These are phyloP conservation scores for Ovibos moschatus DNA, from an alignment of 2,113 vertebrate species.

Conservation along the genomic window DNA sequence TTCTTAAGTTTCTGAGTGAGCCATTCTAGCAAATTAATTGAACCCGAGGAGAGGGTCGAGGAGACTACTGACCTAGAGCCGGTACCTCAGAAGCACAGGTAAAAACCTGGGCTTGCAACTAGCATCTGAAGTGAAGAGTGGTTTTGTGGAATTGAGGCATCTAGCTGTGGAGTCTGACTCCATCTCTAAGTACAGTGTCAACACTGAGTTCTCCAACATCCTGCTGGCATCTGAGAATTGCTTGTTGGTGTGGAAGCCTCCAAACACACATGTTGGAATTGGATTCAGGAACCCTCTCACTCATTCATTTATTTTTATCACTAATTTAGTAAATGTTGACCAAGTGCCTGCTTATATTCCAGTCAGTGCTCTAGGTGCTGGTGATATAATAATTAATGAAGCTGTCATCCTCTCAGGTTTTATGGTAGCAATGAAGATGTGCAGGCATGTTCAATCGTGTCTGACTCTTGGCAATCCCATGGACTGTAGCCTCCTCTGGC, in stretches of 20 bases:
- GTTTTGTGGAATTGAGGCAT: not conserved
- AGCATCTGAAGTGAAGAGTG: not conserved
- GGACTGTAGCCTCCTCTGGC: not conserved
- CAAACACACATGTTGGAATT: not conserved
- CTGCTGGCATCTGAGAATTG: not conserved
- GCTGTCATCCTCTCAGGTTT: not conserved
- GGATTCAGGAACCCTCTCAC: not conserved
- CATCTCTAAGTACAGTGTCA: not conserved
- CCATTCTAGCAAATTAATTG: not conserved
- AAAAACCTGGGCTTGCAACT: not conserved
- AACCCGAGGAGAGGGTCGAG: not conserved
- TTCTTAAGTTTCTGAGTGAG: not conserved
- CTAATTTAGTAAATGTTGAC: not conserved
- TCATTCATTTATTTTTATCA: not conserved
- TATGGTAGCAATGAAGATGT: not conserved
- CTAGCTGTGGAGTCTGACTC: not conserved
- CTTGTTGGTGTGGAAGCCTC: not conserved
- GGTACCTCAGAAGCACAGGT: not conserved
- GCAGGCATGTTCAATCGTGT: rapidly evolving
- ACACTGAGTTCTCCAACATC: not conserved
- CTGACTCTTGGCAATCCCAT: not conserved
- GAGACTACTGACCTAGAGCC: not conserved
- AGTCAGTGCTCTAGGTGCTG: not conserved
- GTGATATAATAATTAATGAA: not conserved
- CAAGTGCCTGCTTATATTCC: not conserved